Percentiles rank a stretch among this genome's conserved stretches.
phyloP scores from a whole-genome alignment of 2,797 vertebrate species.

The Acipenser oxyrinchus region DNA sequence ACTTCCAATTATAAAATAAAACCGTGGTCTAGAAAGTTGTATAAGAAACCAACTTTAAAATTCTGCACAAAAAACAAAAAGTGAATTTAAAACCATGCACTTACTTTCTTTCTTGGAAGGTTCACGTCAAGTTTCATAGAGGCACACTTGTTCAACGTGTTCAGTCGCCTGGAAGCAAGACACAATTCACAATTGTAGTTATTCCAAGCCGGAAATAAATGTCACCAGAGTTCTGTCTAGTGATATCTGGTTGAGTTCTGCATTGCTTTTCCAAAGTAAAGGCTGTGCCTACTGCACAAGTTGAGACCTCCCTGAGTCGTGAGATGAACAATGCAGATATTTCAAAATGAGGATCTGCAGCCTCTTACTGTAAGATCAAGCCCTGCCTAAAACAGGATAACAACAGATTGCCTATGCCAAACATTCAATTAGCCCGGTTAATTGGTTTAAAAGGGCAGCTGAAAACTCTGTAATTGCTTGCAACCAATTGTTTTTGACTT shows the following conservation, averaged over 20 bases:
- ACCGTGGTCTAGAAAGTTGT: not conserved
- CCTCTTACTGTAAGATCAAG: slow-evolving; percentile 19
- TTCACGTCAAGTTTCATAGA: slow-evolving; percentile 98
- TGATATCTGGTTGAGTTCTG: no score
- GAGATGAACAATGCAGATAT: not conserved
- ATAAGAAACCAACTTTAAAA: not conserved
- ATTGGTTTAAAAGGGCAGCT: slow-evolving; percentile 32
- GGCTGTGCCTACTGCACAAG: no score
- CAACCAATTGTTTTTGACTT: slow-evolving; percentile 31
- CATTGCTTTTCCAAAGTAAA: no score
- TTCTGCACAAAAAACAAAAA: not conserved
- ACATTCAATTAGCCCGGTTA: slow-evolving; percentile 44
- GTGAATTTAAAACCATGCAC: slow-evolving; percentile 22
- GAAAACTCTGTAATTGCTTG: slow-evolving; percentile 19
- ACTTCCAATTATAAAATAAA: no score
- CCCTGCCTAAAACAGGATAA: slow-evolving; percentile 17
- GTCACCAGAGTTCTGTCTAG: slow-evolving; percentile 11
- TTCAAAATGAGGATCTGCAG: slow-evolving; percentile 2
- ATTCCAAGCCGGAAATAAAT: slow-evolving; percentile 10
- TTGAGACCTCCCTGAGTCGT: not conserved
- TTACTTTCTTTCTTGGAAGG: slow-evolving; percentile 95
- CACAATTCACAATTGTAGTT: slow-evolving; percentile 27
- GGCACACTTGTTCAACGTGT: slow-evolving; percentile 96
- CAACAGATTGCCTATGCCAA: slow-evolving; percentile 16
- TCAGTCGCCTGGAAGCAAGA: slow-evolving; percentile 79